Evolutionary conservation across 53 echinoderm and acorn worm genomes (phyloP), one percentile per base, ranked within the genome.

Genomic region (Paracentrotus lividus): DNA sequence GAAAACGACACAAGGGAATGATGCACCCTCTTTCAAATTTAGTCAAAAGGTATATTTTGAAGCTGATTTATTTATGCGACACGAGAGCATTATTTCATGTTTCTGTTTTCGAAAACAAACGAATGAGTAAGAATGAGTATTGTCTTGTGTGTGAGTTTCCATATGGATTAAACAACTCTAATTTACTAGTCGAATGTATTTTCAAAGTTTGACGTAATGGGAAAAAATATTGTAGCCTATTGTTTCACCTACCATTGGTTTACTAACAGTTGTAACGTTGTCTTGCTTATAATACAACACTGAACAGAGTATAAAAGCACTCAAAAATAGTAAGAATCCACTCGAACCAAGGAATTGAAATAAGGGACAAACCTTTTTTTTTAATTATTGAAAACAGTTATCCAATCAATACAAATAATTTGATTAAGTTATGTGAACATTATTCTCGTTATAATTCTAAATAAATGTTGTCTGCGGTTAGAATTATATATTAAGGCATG

Each of bases 1-100:
- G 8, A 69, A 57, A 38, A 10, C 20, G 5, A 2, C 3, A 47
- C 15, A 78, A 45, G 44, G 45, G 7, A 47, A n/a, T 45, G 78
- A 78, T 78, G 16, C 78, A 78, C 44, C n/a, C 3, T 24, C 24
- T 78, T 8, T 78, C 78, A 78, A n/a, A 24, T 78, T 43, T 78
- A 31, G 45, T 44, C 78, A 47, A 78, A n/a, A 78, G 24, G 78
- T 77, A 77, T 78, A 24, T 78, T 68, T 68, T 7, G 9, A 38
- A 23, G n/a, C 3, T 45, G 44, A 45, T 78, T 13, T 78, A 47
- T 45, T 45, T 45, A n/a, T 45, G 24, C 45, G 78, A 78, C 26
- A 78, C 2, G n/a, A 78, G 24, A 5, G 24, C 78, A 78, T 45
- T 44, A 7, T 40, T 78, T 45, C 26, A 8, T 24, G 78, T 78